Conservation (phyloP, 2,797 vertebrate species). For the Gymnopithys bicolor region DNA sequence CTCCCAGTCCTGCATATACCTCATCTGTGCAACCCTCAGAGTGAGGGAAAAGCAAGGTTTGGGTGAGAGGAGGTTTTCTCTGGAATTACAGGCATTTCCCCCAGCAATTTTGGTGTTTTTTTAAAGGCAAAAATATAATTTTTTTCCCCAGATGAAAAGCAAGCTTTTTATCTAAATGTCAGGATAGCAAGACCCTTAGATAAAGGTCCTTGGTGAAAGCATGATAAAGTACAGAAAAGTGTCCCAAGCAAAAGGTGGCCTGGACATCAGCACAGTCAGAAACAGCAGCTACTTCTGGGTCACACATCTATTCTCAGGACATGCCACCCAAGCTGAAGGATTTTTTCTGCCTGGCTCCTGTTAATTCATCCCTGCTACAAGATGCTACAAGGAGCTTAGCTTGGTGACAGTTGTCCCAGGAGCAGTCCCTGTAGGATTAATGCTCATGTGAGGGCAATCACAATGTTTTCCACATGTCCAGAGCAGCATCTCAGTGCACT, state of each 20-base stretch:
- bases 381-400: background rate
- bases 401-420: background rate
- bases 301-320: background rate
- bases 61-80: background rate
- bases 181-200: background rate
- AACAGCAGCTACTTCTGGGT: background rate
- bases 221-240: background rate
- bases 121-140: background rate
- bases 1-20: rapidly evolving
- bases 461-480: rapidly evolving
- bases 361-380: background rate
- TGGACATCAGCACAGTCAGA: background rate
- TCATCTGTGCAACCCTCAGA: rapidly evolving
- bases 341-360: background rate
- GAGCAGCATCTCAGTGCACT: background rate
- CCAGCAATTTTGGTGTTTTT: background rate
- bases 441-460: background rate
- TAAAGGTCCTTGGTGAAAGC: background rate
- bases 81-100: background rate
- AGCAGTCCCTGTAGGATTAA: background rate
- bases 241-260: background rate
- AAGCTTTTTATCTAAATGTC: background rate
- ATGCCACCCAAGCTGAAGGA: background rate
- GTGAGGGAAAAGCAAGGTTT: rapidly evolving
- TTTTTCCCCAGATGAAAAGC: background rate